Base-by-base conservation (phyloP, 2,797 vertebrate genomes). In the Gadopsis bispinosus region DNA sequence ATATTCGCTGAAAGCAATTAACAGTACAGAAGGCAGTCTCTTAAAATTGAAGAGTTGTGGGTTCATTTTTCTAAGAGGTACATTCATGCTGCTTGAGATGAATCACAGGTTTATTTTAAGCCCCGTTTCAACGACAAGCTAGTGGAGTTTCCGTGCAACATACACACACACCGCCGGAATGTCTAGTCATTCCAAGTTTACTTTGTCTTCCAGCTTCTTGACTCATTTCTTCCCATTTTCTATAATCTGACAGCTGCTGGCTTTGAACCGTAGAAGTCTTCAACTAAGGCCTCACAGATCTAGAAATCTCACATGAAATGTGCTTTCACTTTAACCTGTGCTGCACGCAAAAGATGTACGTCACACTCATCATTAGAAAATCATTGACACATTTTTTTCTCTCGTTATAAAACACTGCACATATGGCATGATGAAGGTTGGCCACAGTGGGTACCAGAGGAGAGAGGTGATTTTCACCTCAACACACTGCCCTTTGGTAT, bases 81-180 rank as follows among this genome's bases (percentile, higher is more conserved):
- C 48, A 80, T 75, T 91, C 80, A 85, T 81, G 74, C 65, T 22
- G 80, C 80, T 85, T 59, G 43, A 83, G 73, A 90, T 93, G 91
- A 94, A 90, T 94, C 89, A 92, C 84, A 77, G 81, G 81, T 91
- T 91, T 92, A 94, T 93, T 92, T 91, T 89, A 83, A 86, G 86
- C 65, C 47, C 62, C 0, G 29, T 75, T 89, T 76, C 72, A 87
- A 65, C 10, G 10, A 72, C 79, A 70, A 73, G 86, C 83, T 79
- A 72, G 73, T 85, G 58, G 51, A 88, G 81, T 92, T 93, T 91
- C 92, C 87, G 74, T 85, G 81, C 78, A 73, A 39, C 39, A 41
- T 11, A 41, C 39, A 41, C 39, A 41, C 77, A 92, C 91, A 91
- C 92, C 89, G 91, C 45, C 61, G 77, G 73, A 83, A 53, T 39